Evolutionary conservation across 2,888 invertebrate genomes (phyloP).

Genomic region (Sminthurides aquaticus): DNA sequence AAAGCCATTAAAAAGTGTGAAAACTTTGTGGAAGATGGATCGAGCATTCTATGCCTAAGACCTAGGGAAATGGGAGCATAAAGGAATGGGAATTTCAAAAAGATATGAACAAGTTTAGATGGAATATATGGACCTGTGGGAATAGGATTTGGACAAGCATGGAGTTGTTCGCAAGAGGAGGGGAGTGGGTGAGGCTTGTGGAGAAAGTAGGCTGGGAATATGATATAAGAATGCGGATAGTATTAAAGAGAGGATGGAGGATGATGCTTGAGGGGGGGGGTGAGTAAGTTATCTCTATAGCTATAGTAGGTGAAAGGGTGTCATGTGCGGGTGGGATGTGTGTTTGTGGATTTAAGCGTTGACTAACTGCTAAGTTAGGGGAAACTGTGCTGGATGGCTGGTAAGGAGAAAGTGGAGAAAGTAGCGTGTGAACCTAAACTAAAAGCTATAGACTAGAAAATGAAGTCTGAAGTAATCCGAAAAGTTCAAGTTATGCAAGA

Average conservation of each 20-base stretch:
- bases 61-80: too few relatives aligned
- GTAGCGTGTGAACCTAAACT: constrained; percentile 30
- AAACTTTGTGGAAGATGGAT: too few relatives aligned
- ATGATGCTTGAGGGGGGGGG: constrained; percentile 2
- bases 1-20: too few relatives aligned
- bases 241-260: too few relatives aligned
- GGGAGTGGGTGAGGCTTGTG: not conserved
- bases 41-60: too few relatives aligned
- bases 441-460: constrained; percentile 40
- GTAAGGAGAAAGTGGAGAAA: constrained; percentile 12
- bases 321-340: not conserved
- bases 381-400: not conserved
- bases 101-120: not conserved
- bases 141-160: not conserved
- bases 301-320: not conserved
- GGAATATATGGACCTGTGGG: not conserved
- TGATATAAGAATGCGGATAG: not conserved
- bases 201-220: constrained; percentile 1
- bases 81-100: too few relatives aligned
- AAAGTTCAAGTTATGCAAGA: constrained; percentile 43
- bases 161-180: not conserved
- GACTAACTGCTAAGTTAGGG: not conserved
- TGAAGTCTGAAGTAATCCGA: constrained; percentile 43
- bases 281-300: not conserved
- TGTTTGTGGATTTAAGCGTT: not conserved